Conservation (phyloP, 2,113 vertebrate species). For the Eudyptes chrysolophus region DNA sequence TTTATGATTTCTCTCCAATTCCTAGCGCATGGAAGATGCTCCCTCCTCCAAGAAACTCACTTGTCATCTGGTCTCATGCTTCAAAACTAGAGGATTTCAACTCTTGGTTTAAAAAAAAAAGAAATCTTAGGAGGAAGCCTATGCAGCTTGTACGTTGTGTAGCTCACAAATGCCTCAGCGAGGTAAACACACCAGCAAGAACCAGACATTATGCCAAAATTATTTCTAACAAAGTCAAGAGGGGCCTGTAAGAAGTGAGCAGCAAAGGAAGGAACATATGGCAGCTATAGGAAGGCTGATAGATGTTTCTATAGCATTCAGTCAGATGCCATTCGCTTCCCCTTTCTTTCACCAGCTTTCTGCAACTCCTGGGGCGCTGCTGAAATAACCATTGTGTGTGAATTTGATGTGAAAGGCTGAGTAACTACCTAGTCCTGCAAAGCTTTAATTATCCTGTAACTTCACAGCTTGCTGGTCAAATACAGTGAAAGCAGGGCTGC, state of each 20-base stretch:
- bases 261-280: neutral
- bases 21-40: neutral
- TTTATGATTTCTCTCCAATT: neutral
- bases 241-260: neutral
- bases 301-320: neutral
- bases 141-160: fast-evolving
- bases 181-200: neutral
- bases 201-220: neutral
- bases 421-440: neutral
- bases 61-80: neutral
- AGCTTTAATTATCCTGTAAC: constrained; percentile 1
- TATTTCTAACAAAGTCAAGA: neutral
- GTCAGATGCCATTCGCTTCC: neutral
- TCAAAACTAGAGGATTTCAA: neutral
- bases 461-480: neutral
- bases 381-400: neutral
- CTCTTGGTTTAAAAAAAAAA: neutral
- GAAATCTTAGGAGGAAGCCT: neutral
- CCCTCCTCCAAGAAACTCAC: neutral
- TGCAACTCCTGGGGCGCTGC: neutral
- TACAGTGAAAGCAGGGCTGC: neutral
- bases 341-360: neutral
- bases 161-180: neutral
- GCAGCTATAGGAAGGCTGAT: constrained; percentile 10
- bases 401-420: neutral